Conservation (phyloP, 2,113 vertebrate genomes). For the Beaufortia kweichowensis region DNA sequence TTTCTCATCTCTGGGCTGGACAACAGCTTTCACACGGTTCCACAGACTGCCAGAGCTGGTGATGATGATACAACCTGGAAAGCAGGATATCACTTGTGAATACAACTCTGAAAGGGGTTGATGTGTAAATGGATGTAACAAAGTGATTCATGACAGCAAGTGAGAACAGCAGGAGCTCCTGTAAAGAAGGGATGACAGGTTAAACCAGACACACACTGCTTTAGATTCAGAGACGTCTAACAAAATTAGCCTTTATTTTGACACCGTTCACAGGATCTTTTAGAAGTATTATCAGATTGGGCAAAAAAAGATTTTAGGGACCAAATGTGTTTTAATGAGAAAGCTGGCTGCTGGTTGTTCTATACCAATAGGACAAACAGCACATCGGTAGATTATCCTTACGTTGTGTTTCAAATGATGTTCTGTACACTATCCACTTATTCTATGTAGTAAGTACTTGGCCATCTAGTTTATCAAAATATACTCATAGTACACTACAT, state of each 20-base stretch:
- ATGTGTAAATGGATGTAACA: conserved; percentile 43
- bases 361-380: no score
- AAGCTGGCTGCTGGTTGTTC: neutral
- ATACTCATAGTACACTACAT: no score
- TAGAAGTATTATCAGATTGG: conserved; percentile 34
- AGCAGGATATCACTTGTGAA: conserved; percentile 24
- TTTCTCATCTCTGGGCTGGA: conserved; percentile 11
- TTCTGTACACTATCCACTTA: no score
- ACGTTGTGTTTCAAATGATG: no score
- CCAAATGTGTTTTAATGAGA: conserved; percentile 15
- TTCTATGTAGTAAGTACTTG: no score
- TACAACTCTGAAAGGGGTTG: conserved; percentile 4
- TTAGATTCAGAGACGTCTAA: conserved; percentile 6
- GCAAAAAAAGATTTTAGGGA: neutral
- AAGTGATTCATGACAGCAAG: conserved; percentile 6
- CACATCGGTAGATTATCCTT: no score
- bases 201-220: neutral
- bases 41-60: neutral
- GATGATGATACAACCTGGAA: neutral
- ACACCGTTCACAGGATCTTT: neutral
- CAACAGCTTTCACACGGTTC: neutral
- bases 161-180: conserved; percentile 7
- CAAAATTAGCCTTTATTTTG: conserved; percentile 21
- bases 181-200: neutral
- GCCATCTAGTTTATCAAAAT: no score